Percentiles rank a stretch among this genome's conserved stretches.
phyloP scores from a whole-genome alignment of 2,797 vertebrate genomes.

The Bothrops alternatus region DNA sequence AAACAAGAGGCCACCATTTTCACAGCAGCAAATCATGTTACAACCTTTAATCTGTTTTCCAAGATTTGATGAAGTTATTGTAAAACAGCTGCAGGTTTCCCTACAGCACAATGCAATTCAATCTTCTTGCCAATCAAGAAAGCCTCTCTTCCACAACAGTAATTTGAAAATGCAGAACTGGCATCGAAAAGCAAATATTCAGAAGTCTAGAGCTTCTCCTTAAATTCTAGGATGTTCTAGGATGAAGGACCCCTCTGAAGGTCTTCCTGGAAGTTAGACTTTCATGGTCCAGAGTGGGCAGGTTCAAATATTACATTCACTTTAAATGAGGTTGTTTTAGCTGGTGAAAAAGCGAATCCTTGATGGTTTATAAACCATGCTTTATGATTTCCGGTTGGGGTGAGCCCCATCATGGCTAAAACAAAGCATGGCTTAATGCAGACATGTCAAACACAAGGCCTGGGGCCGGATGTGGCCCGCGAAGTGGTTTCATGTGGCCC shows the following conservation, averaged over 20 bases:
- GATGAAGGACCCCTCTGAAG: background rate
- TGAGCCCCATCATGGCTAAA: background rate
- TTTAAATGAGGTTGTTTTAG: background rate
- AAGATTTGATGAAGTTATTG: background rate
- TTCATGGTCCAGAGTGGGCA: background rate
- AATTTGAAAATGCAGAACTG: background rate
- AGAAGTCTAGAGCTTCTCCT: background rate
- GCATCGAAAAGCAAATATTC: background rate
- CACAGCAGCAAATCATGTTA: background rate
- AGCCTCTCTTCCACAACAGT: background rate
- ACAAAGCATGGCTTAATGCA: too few species aligned
- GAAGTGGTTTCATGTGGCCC: too few species aligned
- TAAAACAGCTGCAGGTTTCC: background rate
- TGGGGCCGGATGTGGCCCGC: too few species aligned
- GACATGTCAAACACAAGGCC: too few species aligned
- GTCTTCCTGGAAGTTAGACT: background rate
- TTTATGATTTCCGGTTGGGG: too few species aligned
- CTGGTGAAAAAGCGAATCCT: background rate
- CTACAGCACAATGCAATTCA: background rate
- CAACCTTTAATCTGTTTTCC: background rate
- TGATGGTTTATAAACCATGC: background rate
- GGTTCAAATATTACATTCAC: background rate
- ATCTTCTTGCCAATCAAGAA: background rate
- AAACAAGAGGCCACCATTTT: background rate
- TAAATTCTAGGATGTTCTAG: background rate